Conservation (phyloP, 2,113 vertebrate genomes). For the Psilopogon haemacephalus region DNA sequence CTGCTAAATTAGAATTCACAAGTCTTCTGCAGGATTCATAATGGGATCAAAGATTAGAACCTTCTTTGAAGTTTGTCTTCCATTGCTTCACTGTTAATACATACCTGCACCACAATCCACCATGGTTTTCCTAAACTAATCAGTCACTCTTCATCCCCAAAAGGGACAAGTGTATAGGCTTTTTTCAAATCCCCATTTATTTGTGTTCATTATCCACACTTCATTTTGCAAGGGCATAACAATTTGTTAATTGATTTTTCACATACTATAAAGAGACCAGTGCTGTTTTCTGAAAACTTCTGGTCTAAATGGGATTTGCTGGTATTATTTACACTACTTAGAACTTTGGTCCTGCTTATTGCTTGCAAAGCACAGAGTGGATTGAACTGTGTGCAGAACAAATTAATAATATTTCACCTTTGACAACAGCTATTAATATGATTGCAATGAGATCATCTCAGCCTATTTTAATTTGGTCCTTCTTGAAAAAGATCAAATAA, state of each 20-base stretch:
- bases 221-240: slow-evolving; percentile 16
- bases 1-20: slow-evolving; percentile 47
- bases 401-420: not conserved
- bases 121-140: not conserved
- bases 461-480: not conserved
- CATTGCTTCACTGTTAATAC: slow-evolving; percentile 3
- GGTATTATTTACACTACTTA: not conserved
- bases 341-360: not conserved
- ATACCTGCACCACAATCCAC: slow-evolving; percentile 41
- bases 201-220: slow-evolving; percentile 35
- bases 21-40: slow-evolving; percentile 39
- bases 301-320: not conserved
- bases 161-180: not conserved
- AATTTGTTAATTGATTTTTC: slow-evolving; percentile 56
- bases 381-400: not conserved
- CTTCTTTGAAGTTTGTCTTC: slow-evolving; percentile 59
- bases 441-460: not conserved
- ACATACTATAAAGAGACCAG: not conserved
- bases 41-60: slow-evolving; percentile 51
- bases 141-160: not conserved
- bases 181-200: slow-evolving; percentile 25
- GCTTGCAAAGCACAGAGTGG: not conserved
- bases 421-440: not conserved
- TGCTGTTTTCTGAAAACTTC: not conserved
- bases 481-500: not conserved